phyloP scores from a whole-genome alignment of 2,797 vertebrate species.

The Pagetopsis macropterus region DNA sequence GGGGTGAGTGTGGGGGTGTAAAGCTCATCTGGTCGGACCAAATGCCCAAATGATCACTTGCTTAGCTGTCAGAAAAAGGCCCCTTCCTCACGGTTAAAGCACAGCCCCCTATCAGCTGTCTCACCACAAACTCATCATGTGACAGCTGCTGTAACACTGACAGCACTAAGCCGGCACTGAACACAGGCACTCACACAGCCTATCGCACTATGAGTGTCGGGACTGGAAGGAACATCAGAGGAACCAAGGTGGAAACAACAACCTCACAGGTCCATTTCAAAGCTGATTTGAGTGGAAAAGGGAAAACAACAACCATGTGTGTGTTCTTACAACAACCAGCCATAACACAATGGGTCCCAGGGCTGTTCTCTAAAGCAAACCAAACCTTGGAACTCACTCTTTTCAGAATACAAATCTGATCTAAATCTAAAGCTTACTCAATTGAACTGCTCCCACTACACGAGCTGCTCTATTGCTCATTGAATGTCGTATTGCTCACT shows the following conservation, averaged over 20 bases:
- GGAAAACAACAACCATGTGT: not conserved
- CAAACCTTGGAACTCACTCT: too few relatives aligned
- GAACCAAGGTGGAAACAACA: slow-evolving; percentile 40
- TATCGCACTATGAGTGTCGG: slow-evolving; percentile 30
- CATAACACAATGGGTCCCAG: too few relatives aligned
- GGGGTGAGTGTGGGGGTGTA: not conserved
- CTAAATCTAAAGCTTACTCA: too few relatives aligned
- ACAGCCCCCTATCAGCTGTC: slow-evolving; percentile 42
- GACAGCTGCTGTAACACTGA: slow-evolving; percentile 62
- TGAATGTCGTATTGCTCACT: too few relatives aligned
- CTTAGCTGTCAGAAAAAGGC: slow-evolving; percentile 42
- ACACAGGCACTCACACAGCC: slow-evolving; percentile 18
- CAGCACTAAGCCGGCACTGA: slow-evolving; percentile 15
- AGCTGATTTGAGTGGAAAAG: not conserved
- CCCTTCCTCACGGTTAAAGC: slow-evolving; percentile 17
- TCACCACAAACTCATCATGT: slow-evolving; percentile 35
- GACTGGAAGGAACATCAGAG: slow-evolving; percentile 23
- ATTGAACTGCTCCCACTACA: too few relatives aligned
- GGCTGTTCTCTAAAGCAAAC: too few relatives aligned
- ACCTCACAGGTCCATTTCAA: slow-evolving; percentile 23
- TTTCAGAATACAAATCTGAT: too few relatives aligned
- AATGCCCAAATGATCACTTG: slow-evolving; percentile 45
- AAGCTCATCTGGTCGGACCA: slow-evolving; percentile 54
- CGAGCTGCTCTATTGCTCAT: too few relatives aligned
- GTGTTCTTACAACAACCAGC: slow-evolving; percentile 63